Evolutionary conservation across 2,113 vertebrate genomes (phyloP).

Genomic region (Corvus hawaiiensis): DNA sequence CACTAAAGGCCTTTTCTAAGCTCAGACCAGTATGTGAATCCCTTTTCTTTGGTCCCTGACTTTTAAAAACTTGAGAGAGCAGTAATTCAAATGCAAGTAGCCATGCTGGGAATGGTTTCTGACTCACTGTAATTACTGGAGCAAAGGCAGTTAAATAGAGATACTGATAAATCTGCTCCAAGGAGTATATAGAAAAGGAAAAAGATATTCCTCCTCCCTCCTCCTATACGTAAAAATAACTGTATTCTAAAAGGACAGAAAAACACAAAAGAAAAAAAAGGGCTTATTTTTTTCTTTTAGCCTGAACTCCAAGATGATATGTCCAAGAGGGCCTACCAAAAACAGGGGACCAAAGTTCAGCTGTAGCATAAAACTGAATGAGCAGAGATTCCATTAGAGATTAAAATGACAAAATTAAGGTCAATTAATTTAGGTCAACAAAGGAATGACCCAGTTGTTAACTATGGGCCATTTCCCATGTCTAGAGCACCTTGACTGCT

Average conservation of each 20-base stretch:
- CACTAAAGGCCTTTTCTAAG: background rate
- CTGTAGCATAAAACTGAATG: background rate
- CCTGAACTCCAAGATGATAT: background rate
- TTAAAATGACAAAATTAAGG: conserved; percentile 36
- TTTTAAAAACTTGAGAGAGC: background rate
- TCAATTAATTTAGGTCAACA: conserved; percentile 7
- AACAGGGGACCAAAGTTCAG: background rate
- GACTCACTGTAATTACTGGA: background rate
- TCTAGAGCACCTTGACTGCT: background rate
- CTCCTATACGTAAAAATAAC: background rate
- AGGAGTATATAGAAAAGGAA: background rate
- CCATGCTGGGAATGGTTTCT: background rate
- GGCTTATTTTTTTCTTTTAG: background rate
- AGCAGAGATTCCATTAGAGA: background rate
- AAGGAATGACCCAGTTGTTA: background rate
- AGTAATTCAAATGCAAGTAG: background rate
- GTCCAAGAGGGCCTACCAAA: background rate
- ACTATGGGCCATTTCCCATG: background rate
- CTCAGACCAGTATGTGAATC: background rate
- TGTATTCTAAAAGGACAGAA: background rate
- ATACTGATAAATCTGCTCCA: background rate
- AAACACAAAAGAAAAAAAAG: background rate
- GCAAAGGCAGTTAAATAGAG: background rate
- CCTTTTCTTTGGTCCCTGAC: background rate
- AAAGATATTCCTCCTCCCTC: background rate